Percentiles rank a stretch among this genome's conserved stretches.
Evolutionary conservation across 1,140 invertebrate species (phyloP).

Genomic region (Ladona fulva): DNA sequence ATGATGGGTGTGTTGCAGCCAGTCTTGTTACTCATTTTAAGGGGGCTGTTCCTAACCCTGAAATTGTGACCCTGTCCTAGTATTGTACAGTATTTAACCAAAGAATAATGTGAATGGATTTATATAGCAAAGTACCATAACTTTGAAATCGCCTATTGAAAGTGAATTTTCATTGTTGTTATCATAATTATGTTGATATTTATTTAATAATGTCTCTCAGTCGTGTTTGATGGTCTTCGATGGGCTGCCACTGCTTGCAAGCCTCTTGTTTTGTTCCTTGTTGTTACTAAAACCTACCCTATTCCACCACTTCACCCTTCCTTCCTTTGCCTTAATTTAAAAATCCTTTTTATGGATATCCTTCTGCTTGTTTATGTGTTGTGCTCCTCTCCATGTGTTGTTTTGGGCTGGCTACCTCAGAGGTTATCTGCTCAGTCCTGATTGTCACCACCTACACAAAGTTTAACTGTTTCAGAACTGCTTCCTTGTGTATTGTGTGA

Average conservation of each 20-base stretch:
- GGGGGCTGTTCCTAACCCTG: constrained; percentile 1
- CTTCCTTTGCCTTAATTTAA: too few relatives aligned
- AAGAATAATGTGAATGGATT: constrained; percentile 1
- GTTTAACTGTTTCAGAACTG: not conserved
- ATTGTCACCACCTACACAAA: not conserved
- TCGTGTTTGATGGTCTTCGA: too few relatives aligned
- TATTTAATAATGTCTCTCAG: not conserved
- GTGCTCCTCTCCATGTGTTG: not conserved
- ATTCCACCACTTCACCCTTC: too few relatives aligned
- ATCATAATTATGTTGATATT: constrained; percentile 9
- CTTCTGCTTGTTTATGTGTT: too few relatives aligned
- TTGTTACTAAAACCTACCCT: too few relatives aligned
- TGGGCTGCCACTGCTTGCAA: too few relatives aligned
- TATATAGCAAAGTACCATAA: not conserved
- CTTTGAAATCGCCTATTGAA: not conserved
- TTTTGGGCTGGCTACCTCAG: not conserved
- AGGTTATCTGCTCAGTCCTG: not conserved
- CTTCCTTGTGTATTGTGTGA: too few relatives aligned
- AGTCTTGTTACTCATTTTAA: not conserved
- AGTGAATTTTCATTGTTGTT: not conserved
- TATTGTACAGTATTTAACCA: not conserved
- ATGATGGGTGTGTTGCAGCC: not conserved
- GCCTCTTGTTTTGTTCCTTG: too few relatives aligned
- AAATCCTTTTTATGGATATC: too few relatives aligned
- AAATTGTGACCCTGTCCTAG: not conserved